Evolutionary conservation across 2,888 invertebrate genomes (phyloP).

Genomic region (Heliconius sara): DNA sequence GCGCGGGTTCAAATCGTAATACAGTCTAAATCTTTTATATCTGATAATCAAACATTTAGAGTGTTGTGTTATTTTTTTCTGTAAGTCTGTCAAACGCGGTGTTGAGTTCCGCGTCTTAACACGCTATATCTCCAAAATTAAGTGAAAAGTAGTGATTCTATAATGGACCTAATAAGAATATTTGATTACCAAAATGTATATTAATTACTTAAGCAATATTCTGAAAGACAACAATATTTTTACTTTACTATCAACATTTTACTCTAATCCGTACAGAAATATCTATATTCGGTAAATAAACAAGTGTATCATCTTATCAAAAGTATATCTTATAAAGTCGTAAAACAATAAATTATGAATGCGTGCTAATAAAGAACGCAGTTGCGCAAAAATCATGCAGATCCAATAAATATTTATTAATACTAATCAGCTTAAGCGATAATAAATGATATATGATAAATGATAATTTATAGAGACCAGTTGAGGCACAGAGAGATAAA

Average conservation of each 20-base stretch:
- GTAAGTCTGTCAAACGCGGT: too few species aligned
- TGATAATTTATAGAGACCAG: neutral
- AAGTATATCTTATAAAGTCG: neutral
- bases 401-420: conserved; percentile 16
- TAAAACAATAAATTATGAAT: neutral
- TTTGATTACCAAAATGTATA: neutral
- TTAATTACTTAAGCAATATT: too few species aligned
- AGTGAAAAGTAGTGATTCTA: too few species aligned
- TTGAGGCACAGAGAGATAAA: too few species aligned
- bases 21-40: too few species aligned
- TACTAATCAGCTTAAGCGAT: neutral
- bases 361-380: neutral
- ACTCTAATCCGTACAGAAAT: neutral
- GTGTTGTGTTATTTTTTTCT: too few species aligned
- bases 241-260: neutral
- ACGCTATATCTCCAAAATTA: too few species aligned
- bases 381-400: conserved; percentile 3
- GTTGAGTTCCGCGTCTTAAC: too few species aligned
- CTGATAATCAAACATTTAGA: too few species aligned
- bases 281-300: neutral
- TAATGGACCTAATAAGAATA: too few species aligned
- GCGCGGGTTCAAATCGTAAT: too few species aligned
- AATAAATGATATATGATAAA: neutral
- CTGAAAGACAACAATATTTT: neutral
- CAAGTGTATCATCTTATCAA: neutral